Conservation (phyloP, 53 echinoderm and acorn worm species). For the Astropecten irregularis region DNA sequence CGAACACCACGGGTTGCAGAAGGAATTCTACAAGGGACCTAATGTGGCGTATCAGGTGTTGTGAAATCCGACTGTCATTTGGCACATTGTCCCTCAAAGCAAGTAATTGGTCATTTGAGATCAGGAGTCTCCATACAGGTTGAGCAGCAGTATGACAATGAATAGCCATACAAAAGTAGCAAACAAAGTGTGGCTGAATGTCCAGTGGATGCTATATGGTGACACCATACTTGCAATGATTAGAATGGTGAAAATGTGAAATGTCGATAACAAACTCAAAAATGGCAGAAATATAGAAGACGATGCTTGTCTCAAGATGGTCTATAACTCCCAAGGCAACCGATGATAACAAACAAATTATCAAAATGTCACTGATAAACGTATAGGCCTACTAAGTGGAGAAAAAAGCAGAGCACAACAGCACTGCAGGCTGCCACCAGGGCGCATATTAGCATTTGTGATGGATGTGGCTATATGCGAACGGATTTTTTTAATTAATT, state of each 20-base stretch:
- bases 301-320: not conserved
- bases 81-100: not conserved
- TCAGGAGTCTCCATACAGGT: not conserved
- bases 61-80: not conserved
- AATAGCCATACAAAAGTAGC: not conserved
- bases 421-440: not conserved
- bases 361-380: not conserved
- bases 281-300: not conserved
- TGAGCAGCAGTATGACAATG: not conserved
- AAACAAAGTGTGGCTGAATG: not conserved
- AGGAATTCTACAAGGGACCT: constrained; percentile 1
- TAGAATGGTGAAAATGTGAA: not conserved
- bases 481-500: too few species aligned
- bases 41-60: constrained; percentile 1
- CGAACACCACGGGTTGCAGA: not conserved
- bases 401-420: not conserved
- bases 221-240: not conserved
- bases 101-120: not conserved
- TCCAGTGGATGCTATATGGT: not conserved
- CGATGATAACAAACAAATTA: not conserved
- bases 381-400: not conserved
- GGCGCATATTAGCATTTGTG: too few species aligned
- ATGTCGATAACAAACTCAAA: not conserved
- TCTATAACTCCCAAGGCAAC: not conserved
- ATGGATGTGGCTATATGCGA: too few species aligned